Percentiles rank a stretch among this genome's conserved stretches.
phyloP scores from a whole-genome alignment of 2,888 invertebrate genomes.

The Trachelus iudaicus region DNA sequence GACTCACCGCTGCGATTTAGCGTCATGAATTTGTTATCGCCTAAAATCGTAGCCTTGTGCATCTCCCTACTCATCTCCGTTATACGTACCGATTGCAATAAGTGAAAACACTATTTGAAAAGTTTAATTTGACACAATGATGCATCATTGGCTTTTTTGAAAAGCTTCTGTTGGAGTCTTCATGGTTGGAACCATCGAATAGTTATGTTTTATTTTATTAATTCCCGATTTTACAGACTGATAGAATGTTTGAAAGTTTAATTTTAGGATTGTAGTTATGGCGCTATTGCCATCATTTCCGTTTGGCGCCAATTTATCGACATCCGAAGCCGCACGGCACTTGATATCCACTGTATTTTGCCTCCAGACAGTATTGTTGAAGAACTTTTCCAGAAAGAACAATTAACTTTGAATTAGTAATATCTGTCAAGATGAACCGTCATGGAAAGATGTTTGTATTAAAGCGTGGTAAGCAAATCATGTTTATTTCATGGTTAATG shows the following conservation, averaged over 20 bases:
- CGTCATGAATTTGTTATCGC: too few species aligned
- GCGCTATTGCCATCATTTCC: constrained; percentile 24
- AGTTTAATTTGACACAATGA: too few species aligned
- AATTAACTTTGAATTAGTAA: background rate
- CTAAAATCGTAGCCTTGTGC: too few species aligned
- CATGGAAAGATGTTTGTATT: constrained; percentile 66
- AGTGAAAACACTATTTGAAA: too few species aligned
- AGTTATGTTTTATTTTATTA: too few species aligned
- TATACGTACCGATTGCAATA: too few species aligned
- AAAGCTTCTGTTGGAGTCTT: too few species aligned
- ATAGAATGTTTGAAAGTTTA: background rate
- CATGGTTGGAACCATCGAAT: too few species aligned
- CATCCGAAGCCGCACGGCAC: background rate
- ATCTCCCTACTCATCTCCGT: too few species aligned
- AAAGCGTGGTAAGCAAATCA: constrained; percentile 63
- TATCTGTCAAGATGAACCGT: constrained; percentile 34
- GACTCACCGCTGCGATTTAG: too few species aligned
- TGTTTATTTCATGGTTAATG: background rate
- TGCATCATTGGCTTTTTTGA: too few species aligned
- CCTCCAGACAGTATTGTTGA: background rate
- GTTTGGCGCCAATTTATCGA: constrained; percentile 38
- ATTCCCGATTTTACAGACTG: too few species aligned
- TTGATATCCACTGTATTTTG: background rate
- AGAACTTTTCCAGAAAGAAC: constrained; percentile 5
- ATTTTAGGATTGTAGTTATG: background rate